Evolutionary conservation across 2,888 invertebrate genomes (phyloP).

Genomic region (Orthosia incerta): DNA sequence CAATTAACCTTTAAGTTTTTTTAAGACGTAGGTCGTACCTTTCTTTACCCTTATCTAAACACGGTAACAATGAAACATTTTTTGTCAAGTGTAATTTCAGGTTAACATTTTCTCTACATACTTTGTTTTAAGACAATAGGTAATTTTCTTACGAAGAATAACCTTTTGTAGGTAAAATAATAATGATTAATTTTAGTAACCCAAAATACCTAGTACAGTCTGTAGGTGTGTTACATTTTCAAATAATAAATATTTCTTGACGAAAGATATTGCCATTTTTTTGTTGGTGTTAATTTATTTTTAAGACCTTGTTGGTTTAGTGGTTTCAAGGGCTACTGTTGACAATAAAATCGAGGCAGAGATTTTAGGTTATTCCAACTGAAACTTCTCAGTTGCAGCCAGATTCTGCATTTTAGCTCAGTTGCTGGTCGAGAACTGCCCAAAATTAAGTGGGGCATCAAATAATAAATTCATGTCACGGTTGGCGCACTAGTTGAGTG

Average conservation of each 20-base stretch:
- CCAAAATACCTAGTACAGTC: background rate
- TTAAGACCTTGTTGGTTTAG: no score
- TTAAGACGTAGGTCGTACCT: background rate
- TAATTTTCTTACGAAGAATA: slow-evolving; percentile 5
- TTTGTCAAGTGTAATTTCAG: slow-evolving; percentile 7
- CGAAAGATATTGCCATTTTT: background rate
- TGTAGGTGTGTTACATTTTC: background rate
- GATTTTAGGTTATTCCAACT: no score
- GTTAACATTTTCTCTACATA: background rate
- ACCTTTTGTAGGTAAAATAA: slow-evolving; percentile 1
- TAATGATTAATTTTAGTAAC: background rate
- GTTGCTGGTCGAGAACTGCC: no score
- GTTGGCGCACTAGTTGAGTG: no score
- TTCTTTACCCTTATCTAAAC: slow-evolving; percentile 9
- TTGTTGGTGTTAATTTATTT: no score
- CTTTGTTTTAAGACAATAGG: slow-evolving; percentile 5
- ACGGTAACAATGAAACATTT: background rate
- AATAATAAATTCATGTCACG: no score
- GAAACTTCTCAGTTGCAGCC: no score
- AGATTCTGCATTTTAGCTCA: no score
- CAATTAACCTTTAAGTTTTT: background rate
- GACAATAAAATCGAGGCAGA: no score
- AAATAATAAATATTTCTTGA: background rate
- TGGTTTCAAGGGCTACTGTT: no score
- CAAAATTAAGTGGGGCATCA: no score